Evolutionary conservation across 1,140 invertebrate species (phyloP).

Genomic region (Ridgeia piscesae): DNA sequence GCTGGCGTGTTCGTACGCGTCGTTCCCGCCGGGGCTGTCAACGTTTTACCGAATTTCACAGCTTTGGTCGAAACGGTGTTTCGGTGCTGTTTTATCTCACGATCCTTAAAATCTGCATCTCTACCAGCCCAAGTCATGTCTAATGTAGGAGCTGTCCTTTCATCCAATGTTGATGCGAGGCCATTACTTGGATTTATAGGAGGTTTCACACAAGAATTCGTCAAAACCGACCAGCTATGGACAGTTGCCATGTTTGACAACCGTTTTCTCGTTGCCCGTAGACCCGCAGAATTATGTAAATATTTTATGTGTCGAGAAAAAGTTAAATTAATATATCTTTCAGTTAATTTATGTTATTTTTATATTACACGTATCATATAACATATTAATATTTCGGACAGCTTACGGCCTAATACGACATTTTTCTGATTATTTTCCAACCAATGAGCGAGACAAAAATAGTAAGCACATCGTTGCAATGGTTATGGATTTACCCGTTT

Average conservation of each 20-base stretch:
- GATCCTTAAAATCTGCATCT: slow-evolving; percentile 12
- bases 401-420: neutral
- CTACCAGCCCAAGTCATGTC: slow-evolving; percentile 11
- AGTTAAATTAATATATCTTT: neutral
- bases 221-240: slow-evolving; percentile 48
- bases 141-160: slow-evolving; percentile 7
- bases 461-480: neutral
- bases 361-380: neutral
- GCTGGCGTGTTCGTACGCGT: neutral
- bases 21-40: neutral
- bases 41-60: neutral
- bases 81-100: slow-evolving; percentile 14
- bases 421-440: neutral
- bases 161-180: slow-evolving; percentile 34
- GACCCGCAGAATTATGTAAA: slow-evolving; percentile 10
- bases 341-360: neutral
- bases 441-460: neutral
- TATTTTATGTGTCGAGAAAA: neutral
- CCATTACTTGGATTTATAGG: slow-evolving; percentile 49
- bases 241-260: slow-evolving; percentile 52
- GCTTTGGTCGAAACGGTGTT: slow-evolving; percentile 10
- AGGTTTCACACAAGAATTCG: slow-evolving; percentile 50
- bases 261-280: neutral
- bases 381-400: neutral
- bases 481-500: neutral